Evolutionary conservation across 2,797 vertebrate genomes (phyloP).

Genomic region (Ptychobarbus kaznakovi): DNA sequence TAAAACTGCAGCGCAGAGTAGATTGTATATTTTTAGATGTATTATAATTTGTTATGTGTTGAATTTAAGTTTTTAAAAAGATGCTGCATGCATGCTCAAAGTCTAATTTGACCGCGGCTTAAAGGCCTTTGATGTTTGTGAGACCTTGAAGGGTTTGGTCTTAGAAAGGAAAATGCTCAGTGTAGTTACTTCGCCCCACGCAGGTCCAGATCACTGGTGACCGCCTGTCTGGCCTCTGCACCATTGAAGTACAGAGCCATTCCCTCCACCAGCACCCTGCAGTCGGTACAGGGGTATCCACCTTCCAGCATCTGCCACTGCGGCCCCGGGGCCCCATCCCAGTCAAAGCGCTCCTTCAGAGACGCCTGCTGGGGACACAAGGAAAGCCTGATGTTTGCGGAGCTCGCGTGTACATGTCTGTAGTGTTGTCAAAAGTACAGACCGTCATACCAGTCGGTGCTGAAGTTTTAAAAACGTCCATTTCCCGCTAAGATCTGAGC

Average conservation of each 20-base stretch:
- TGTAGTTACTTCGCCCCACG: conserved; percentile 92
- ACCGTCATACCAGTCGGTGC: too few species aligned
- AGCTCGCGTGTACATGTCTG: not conserved
- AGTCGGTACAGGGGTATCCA: conserved; percentile 91
- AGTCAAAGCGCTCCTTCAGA: conserved; percentile 97
- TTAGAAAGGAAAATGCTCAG: not conserved
- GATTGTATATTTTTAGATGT: not conserved
- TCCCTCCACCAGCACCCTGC: conserved; percentile 93
- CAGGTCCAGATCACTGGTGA: conserved; percentile 93
- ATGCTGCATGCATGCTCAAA: too few species aligned
- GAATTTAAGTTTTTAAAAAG: too few species aligned
- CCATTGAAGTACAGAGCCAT: conserved; percentile 94
- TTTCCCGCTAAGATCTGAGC: too few species aligned
- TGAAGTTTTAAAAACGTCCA: too few species aligned
- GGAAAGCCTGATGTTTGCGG: not conserved
- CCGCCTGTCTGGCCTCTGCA: conserved; percentile 89
- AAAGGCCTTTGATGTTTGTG: not conserved
- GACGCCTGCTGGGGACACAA: conserved; percentile 79
- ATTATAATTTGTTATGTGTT: not conserved
- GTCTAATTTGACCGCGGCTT: too few species aligned
- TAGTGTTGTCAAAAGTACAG: too few species aligned
- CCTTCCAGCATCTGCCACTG: conserved; percentile 96
- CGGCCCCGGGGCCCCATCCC: conserved; percentile 87
- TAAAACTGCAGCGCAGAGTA: too few species aligned
- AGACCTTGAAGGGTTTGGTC: not conserved